Percentiles rank a stretch among this genome's conserved stretches.
Conservation (phyloP, 2,113 vertebrate genomes). For the Tautogolabrus adspersus region DNA sequence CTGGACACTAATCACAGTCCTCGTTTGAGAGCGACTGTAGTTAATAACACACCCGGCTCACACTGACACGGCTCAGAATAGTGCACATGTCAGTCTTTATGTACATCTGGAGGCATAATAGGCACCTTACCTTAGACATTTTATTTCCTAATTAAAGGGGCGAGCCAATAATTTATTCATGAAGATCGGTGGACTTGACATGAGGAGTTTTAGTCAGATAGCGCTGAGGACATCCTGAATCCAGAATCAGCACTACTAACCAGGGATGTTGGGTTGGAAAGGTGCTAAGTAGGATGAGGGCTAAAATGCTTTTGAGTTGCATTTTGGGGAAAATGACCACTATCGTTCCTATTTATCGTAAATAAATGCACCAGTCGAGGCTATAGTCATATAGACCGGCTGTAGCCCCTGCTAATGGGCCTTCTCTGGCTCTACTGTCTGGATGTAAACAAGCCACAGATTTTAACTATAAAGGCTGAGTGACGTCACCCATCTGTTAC, state of each 20-base stretch:
- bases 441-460: too few relatives aligned
- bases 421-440: too few relatives aligned
- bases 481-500: too few relatives aligned
- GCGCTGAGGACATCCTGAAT: not conserved
- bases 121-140: not conserved
- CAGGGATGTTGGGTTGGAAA: too few relatives aligned
- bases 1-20: conserved; percentile 65
- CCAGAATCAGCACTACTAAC: not conserved
- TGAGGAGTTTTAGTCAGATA: not conserved
- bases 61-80: conserved; percentile 31
- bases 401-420: too few relatives aligned
- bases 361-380: too few relatives aligned
- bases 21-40: conserved; percentile 47
- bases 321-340: too few relatives aligned
- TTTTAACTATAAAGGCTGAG: too few relatives aligned
- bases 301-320: too few relatives aligned
- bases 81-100: not conserved
- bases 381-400: too few relatives aligned
- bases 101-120: not conserved
- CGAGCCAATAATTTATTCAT: not conserved
- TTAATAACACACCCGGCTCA: conserved; percentile 17
- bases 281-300: too few relatives aligned
- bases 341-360: too few relatives aligned
- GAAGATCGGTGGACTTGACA: not conserved
- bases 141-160: conserved; percentile 17